phyloP scores from a whole-genome alignment of 2,888 invertebrate genomes.

The Diabrotica balteata region DNA sequence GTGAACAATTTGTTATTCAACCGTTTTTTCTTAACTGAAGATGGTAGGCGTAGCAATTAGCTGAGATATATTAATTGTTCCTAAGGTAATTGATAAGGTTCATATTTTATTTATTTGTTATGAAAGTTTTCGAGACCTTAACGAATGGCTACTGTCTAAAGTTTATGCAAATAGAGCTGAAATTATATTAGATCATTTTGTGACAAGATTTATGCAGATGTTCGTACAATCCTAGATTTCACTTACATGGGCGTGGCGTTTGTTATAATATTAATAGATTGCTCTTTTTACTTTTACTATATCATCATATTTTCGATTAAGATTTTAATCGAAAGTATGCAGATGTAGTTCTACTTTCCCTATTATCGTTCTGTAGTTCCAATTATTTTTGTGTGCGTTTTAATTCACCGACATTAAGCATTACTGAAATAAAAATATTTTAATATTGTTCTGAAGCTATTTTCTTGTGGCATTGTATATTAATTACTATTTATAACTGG shows the following conservation, averaged over 20 bases:
- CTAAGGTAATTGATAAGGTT: constrained; percentile 18
- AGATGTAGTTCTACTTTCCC: constrained; percentile 3
- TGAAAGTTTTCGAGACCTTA: not conserved
- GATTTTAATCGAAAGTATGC: constrained; percentile 10
- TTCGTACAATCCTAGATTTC: constrained; percentile 10
- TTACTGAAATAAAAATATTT: too few relatives aligned
- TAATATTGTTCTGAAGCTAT: too few relatives aligned
- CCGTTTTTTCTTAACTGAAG: constrained; percentile 13
- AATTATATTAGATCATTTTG: constrained; percentile 6
- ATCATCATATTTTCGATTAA: constrained; percentile 16
- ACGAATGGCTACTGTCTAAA: constrained; percentile 3
- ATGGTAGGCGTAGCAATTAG: constrained; percentile 24
- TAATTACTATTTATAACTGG: too few relatives aligned
- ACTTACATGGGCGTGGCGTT: constrained; percentile 11
- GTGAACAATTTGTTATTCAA: constrained; percentile 18
- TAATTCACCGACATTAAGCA: too few relatives aligned
- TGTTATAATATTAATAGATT: constrained; percentile 12
- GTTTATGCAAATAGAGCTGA: constrained; percentile 2
- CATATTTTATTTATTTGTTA: constrained; percentile 3
- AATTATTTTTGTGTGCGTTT: too few relatives aligned
- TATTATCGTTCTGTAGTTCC: not conserved
- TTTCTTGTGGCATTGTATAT: too few relatives aligned
- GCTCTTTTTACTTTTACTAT: constrained; percentile 8
- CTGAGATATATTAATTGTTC: constrained; percentile 16
- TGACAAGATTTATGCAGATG: constrained; percentile 9